Evolutionary conservation across 2,888 invertebrate species (phyloP), one percentile per base, ranked within the genome.

Genomic region (Helleia helle): DNA sequence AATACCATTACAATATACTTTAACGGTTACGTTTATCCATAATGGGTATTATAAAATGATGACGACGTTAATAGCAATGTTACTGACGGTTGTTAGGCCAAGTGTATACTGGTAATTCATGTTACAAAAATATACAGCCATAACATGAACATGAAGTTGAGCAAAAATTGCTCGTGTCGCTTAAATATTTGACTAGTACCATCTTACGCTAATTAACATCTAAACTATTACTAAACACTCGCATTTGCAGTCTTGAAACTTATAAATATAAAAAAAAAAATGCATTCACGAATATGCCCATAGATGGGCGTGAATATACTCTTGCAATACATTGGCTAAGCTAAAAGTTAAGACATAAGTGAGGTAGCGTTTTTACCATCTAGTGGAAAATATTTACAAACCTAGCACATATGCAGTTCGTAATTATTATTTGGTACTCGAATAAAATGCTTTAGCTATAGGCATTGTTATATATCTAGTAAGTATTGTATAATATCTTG

Each of bases 311-410:
- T 22, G 22, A 22, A 3, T 8, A 22, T n/a, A n/a, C n/a, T n/a
- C 50, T 55, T 55, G 57, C 53, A 49, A 48, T 65, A n/a, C n/a
- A 70, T 62, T 64, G 68, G 75, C 75, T 81, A 81, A 83, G 81
- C 81, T 80, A 73, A 69, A 70, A 70, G 71, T 73, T 75, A 75
- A 72, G 74, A 53, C 48, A 71, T 69, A 79, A 75, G 80, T 84
- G 83, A 84, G 83, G 83, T 84, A 84, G 83, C 83, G 66, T 79
- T 75, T 75, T 84, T 80, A 81, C 72, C 75, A 70, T 74, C 75
- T 79, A 76, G 79, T 79, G 66, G 76, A 71, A 74, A 76, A 70
- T 84, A 81, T 84, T 59, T 84, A 84, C 81, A 83, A 57, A 65
- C 69, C 63, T 71, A 71, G 63, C 62, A 64, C 59, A 68, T 73